Percentiles rank a stretch among this genome's conserved stretches.
Evolutionary conservation across 2,888 invertebrate genomes (phyloP).

Genomic region (Phyllotreta cruciferae): DNA sequence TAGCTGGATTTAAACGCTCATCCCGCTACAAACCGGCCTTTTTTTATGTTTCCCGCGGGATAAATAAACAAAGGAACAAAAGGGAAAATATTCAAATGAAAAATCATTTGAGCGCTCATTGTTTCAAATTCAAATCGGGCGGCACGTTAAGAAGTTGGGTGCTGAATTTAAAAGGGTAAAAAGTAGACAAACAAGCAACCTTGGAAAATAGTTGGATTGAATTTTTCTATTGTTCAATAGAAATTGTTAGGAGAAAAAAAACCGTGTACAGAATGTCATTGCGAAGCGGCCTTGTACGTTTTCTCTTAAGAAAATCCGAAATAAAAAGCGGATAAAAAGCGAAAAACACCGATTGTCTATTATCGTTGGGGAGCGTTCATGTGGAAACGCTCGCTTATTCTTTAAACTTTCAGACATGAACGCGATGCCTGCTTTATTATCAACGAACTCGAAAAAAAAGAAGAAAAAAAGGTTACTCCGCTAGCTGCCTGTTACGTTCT

Average conservation of each 20-base stretch:
- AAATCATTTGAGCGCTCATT: too few species aligned
- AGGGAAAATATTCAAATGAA: too few species aligned
- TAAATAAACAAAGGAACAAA: slow-evolving; percentile 2
- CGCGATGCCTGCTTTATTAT: slow-evolving; percentile 35
- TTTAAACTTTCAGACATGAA: slow-evolving; percentile 38
- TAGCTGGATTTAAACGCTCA: slow-evolving; percentile 24
- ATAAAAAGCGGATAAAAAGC: slow-evolving; percentile 22
- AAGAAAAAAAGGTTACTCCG: slow-evolving; percentile 26
- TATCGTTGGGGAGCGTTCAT: slow-evolving; percentile 37
- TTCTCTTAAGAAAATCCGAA: not conserved
- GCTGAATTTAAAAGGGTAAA: too few species aligned
- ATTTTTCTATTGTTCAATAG: too few species aligned
- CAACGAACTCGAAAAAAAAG: slow-evolving; percentile 33
- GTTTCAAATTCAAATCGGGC: too few species aligned
- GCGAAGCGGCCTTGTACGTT: too few species aligned
- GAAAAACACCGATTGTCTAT: slow-evolving; percentile 41
- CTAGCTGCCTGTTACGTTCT: slow-evolving; percentile 30
- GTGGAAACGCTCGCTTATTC: slow-evolving; percentile 40
- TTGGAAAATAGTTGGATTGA: too few species aligned
- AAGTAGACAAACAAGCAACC: too few species aligned
- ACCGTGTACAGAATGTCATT: too few species aligned
- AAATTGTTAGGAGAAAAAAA: too few species aligned
- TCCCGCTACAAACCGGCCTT: slow-evolving; percentile 18
- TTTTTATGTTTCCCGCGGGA: slow-evolving; percentile 14
- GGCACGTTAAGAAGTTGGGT: too few species aligned